phyloP scores from a whole-genome alignment of 2,797 vertebrate genomes.

The Hydrophis major region DNA sequence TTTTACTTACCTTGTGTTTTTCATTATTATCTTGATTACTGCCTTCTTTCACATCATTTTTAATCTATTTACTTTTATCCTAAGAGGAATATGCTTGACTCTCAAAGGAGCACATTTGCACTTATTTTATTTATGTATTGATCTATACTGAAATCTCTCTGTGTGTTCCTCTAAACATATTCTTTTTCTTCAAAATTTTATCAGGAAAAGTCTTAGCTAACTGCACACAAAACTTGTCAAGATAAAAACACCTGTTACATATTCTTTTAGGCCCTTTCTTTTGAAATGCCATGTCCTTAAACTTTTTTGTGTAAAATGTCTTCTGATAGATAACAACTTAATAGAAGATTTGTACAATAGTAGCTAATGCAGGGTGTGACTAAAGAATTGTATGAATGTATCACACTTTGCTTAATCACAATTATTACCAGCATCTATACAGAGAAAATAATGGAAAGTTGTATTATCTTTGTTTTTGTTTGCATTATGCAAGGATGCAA shows the following conservation, averaged over 20 bases:
- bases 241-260: background rate
- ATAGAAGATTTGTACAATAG: background rate
- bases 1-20: slow-evolving; percentile 69
- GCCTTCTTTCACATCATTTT: slow-evolving; percentile 30
- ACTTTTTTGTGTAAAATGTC: background rate
- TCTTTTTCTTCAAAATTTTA: background rate
- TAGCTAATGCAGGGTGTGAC: background rate
- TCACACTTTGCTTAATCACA: background rate
- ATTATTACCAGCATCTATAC: background rate
- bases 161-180: slow-evolving; percentile 9
- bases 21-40: slow-evolving; percentile 61
- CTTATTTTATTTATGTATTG: slow-evolving; percentile 6
- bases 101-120: background rate
- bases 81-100: slow-evolving; percentile 25
- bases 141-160: background rate
- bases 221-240: slow-evolving; percentile 23
- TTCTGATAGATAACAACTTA: background rate
- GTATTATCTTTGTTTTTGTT: background rate
- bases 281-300: background rate
- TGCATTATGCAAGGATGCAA: background rate
- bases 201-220: background rate
- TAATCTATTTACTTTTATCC: slow-evolving; percentile 41
- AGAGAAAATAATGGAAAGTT: background rate
- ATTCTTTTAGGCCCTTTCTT: slow-evolving; percentile 6
- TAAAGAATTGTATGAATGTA: background rate